Percentiles rank a stretch among this genome's conserved stretches.
phyloP scores from a whole-genome alignment of 2,888 invertebrate species.

The Drosophila cracens region DNA sequence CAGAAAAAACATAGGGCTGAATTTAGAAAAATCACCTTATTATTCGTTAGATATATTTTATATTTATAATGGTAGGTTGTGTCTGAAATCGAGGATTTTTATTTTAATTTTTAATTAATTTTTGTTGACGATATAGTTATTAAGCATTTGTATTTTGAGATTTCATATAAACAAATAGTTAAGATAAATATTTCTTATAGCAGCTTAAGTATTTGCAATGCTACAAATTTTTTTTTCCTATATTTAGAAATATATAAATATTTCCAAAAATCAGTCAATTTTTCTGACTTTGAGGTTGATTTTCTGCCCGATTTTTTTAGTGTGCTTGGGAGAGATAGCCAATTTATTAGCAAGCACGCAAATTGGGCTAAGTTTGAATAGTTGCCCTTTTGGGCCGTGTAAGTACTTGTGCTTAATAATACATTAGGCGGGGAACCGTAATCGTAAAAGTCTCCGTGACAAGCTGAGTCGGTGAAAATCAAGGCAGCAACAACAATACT shows the following conservation, averaged over 20 bases:
- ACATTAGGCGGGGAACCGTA: conserved; percentile 26
- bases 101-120: background rate
- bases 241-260: no score
- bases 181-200: background rate
- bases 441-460: conserved; percentile 26
- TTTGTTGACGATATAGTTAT: no score
- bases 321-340: background rate
- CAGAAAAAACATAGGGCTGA: background rate
- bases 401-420: conserved; percentile 38
- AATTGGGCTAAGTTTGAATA: conserved; percentile 30
- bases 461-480: conserved; percentile 41
- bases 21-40: background rate
- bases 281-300: background rate
- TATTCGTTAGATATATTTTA: background rate
- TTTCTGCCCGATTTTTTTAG: background rate
- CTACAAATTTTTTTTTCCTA: rapidly evolving
- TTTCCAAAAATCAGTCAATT: no score
- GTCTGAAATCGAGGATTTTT: background rate
- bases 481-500: conserved; percentile 35
- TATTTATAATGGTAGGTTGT: background rate
- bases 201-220: background rate
- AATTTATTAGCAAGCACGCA: conserved; percentile 37
- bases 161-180: background rate
- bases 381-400: conserved; percentile 11
- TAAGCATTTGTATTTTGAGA: no score